Evolutionary conservation across 2,797 vertebrate species (phyloP).

Genomic region (Tinamus major): DNA sequence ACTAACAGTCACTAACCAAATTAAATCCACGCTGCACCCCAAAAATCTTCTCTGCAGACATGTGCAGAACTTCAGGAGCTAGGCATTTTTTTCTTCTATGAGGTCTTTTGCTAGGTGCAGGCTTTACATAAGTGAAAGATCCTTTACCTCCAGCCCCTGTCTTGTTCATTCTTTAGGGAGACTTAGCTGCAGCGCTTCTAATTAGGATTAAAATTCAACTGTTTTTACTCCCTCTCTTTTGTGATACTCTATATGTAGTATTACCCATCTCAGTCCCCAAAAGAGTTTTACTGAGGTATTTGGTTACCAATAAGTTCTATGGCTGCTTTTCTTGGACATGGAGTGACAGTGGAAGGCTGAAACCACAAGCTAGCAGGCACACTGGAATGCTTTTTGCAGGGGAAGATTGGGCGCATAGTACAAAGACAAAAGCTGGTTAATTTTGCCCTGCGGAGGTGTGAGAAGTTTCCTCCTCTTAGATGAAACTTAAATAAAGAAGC

Average conservation of each 20-base stretch:
- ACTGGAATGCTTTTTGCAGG: background rate
- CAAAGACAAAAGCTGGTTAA: conserved; percentile 27
- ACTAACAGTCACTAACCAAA: background rate
- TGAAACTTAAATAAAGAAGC: background rate
- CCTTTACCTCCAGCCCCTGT: background rate
- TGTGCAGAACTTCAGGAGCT: background rate
- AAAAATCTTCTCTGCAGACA: background rate
- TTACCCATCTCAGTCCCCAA: background rate
- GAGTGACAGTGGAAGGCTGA: background rate
- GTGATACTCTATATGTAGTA: background rate
- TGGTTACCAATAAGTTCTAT: background rate
- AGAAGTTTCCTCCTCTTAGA: background rate
- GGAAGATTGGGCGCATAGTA: background rate
- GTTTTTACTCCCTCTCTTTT: conserved; percentile 18
- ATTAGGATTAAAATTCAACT: conserved; percentile 13
- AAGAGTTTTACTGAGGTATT: background rate
- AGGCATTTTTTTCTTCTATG: background rate
- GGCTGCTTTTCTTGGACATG: background rate
- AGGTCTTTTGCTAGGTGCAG: background rate
- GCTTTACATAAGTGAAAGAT: background rate
- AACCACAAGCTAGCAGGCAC: background rate
- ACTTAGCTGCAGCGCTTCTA: background rate
- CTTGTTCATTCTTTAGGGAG: background rate
- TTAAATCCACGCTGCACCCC: background rate
- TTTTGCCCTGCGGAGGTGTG: conserved; percentile 28